Evolutionary conservation across 2,888 invertebrate species (phyloP).

Genomic region (Ecliptopera silaceata): DNA sequence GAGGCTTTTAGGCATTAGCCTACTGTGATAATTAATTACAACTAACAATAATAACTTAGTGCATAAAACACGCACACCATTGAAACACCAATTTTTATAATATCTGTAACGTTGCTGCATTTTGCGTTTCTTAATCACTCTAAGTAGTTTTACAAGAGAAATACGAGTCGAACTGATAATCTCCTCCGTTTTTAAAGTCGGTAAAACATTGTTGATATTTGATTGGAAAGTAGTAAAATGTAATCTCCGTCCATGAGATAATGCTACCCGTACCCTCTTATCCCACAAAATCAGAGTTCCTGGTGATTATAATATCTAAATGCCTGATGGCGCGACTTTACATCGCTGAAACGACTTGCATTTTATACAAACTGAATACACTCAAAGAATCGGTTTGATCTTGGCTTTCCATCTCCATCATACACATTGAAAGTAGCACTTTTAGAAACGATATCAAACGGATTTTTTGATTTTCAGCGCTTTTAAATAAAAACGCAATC

Average conservation of each 20-base stretch:
- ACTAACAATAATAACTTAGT: slow-evolving; percentile 19
- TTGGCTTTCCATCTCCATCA: too few relatives aligned
- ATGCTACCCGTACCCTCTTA: slow-evolving; percentile 40
- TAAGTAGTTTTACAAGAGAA: slow-evolving; percentile 17
- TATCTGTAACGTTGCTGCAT: not conserved
- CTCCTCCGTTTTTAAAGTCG: too few relatives aligned
- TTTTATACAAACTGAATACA: not conserved
- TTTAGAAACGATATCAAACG: not conserved
- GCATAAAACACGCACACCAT: slow-evolving; percentile 25
- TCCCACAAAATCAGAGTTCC: slow-evolving; percentile 28
- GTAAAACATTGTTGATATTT: slow-evolving; percentile 15
- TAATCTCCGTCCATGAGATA: slow-evolving; percentile 72
- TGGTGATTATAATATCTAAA: slow-evolving; percentile 5
- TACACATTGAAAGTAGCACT: not conserved
- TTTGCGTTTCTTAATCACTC: slow-evolving; percentile 11
- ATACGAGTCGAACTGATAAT: too few relatives aligned
- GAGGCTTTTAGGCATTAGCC: slow-evolving; percentile 37
- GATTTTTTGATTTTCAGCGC: not conserved
- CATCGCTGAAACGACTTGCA: slow-evolving; percentile 9
- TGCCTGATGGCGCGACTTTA: slow-evolving; percentile 13
- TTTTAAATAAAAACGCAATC: too few relatives aligned
- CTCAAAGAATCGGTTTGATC: not conserved
- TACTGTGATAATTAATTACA: slow-evolving; percentile 39
- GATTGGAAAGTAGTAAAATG: slow-evolving; percentile 38
- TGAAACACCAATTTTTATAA: slow-evolving; percentile 29